Evolutionary conservation across 2,888 invertebrate genomes (phyloP), one percentile per base, ranked within the genome.

Genomic region (Clitarchus hookeri): DNA sequence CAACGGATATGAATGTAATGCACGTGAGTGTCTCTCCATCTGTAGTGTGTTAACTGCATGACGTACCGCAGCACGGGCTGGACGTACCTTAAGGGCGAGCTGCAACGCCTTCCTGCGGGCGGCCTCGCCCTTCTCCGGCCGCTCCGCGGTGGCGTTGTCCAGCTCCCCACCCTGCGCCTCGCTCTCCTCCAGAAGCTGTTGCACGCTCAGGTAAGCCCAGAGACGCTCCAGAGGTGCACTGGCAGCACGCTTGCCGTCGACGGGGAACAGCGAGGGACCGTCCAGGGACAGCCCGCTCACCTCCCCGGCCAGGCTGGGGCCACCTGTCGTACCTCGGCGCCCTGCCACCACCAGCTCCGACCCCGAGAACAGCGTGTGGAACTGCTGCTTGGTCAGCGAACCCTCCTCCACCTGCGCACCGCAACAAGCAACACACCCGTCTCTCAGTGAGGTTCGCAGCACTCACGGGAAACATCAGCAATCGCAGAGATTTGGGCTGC

Each of bases 131-230:
- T 80, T 53, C 36, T 65, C 65, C 48, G 48, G 48, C 48, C 48
- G 48, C 48, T 48, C 48, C 11, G 48, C 48, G 8, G 65, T 65
- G 77, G 44, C 78, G 78, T 44, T 44, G 26, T 85, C 80, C 23
- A n/a, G 65, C 23, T 65, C 65, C 8, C 65, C 65, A 8, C 84
- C 88, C 36, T 19, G 78, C 11, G 92, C 90, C 88, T 93, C 93
- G 80, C 92, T 91, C 89, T 87, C 48, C 27, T 94, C 94, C 83
- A 95, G 90, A 86, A 95, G 91, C 89, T 95, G 94, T 88, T 94
- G 93, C 86, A 95, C 93, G 78, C 94, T 94, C 88, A 95, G 91
- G 90, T 95, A 95, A 1, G 95, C 95, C 95, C 95, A 95, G 85
- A 95, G 90, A 54, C 94, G 91, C 90, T 94, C 94, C 86, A 94